Percentiles rank a stretch among this genome's conserved stretches.
phyloP scores from a whole-genome alignment of 1,140 invertebrate genomes.

The Achroia grisella region DNA sequence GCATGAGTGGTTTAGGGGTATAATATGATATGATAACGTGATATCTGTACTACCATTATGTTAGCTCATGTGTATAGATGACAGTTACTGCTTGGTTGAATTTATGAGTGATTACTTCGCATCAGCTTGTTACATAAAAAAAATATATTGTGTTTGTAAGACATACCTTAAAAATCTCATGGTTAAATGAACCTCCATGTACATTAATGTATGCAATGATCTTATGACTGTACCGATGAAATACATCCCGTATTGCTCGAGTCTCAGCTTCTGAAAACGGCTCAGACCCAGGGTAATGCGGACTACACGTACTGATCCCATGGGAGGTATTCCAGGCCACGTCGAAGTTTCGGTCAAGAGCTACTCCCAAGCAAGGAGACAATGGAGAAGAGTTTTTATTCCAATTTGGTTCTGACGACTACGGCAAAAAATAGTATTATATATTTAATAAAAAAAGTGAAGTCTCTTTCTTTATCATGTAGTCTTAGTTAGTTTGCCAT shows the following conservation, averaged over 20 bases:
- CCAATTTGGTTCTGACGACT: too few species aligned
- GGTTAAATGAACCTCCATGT: conserved; percentile 26
- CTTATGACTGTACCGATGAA: conserved; percentile 50
- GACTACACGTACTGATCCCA: conserved; percentile 77
- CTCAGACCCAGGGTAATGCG: conserved; percentile 79
- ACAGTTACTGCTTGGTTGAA: too few species aligned
- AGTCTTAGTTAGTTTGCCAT: too few species aligned
- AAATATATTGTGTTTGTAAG: too few species aligned
- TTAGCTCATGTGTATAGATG: background rate
- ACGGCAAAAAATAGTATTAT: too few species aligned
- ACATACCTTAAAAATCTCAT: conserved; percentile 31
- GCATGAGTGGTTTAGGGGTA: too few species aligned
- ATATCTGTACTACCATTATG: background rate
- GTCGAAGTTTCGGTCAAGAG: conserved; percentile 79
- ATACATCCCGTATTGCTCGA: conserved; percentile 71
- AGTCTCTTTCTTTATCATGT: too few species aligned
- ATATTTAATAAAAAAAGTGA: too few species aligned
- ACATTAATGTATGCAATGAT: conserved; percentile 50
- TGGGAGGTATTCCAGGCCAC: conserved; percentile 76
- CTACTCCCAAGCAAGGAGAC: conserved; percentile 74
- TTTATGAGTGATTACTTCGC: too few species aligned
- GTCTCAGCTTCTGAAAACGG: conserved; percentile 87
- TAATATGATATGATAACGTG: too few species aligned
- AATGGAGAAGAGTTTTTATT: conserved; percentile 73
- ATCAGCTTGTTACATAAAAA: too few species aligned